Evolutionary conservation across 2,888 invertebrate species (phyloP).

Genomic region (Tinea trinotella): DNA sequence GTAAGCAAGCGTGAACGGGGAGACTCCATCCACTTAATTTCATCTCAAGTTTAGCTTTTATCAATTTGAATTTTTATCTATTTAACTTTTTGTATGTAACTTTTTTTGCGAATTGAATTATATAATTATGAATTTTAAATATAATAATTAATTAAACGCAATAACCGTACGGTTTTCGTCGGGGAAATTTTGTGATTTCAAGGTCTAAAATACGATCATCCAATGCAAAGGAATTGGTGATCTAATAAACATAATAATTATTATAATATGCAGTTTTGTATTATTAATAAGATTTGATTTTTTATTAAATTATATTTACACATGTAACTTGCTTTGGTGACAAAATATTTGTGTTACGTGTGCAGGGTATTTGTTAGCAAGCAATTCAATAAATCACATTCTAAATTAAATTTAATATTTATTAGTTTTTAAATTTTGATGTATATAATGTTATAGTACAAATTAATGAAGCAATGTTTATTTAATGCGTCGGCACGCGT

Average conservation of each 20-base stretch:
- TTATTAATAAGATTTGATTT: no score
- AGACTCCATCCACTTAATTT: background rate
- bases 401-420: constrained; percentile 12
- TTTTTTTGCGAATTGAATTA: no score
- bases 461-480: constrained; percentile 9
- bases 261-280: no score
- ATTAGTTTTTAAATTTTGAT: constrained; percentile 2
- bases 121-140: no score
- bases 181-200: no score
- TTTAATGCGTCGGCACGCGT: background rate
- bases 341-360: constrained; percentile 7
- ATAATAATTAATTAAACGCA: no score
- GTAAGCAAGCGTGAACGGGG: background rate
- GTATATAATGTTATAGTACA: background rate
- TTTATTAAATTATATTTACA: no score
- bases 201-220: no score
- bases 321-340: constrained; percentile 4
- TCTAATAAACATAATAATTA: no score
- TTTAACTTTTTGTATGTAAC: background rate
- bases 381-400: background rate
- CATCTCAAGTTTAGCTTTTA: background rate
- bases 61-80: background rate
- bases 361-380: constrained; percentile 12
- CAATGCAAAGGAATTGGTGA: no score
- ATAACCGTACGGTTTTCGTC: no score